These are phyloP conservation scores for Protonibea diacanthus DNA, from an alignment of 2,797 vertebrate genomes.

Conservation along the genomic window DNA sequence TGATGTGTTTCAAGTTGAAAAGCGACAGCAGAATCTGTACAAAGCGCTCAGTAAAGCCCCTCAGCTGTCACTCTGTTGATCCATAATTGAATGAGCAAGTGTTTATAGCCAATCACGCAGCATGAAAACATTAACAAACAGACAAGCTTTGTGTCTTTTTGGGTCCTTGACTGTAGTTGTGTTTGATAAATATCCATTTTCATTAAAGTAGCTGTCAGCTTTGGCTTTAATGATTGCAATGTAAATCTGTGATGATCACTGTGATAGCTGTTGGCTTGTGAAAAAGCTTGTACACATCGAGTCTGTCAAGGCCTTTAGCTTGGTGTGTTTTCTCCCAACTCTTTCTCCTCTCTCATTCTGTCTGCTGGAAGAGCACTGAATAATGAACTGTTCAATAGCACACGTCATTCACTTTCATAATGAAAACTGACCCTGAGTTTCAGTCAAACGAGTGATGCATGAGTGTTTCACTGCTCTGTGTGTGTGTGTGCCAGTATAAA, in stretches of 20 bases:
- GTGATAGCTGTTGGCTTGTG: constrained; percentile 31
- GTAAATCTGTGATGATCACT: constrained; percentile 45
- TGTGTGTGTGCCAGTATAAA: constrained; percentile 1
- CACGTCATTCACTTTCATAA: constrained; percentile 28
- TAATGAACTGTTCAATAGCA: constrained; percentile 28
- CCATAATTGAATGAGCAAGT: constrained; percentile 76
- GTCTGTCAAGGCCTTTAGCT: constrained; percentile 51
- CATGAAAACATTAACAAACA: constrained; percentile 66
- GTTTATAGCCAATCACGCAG: constrained; percentile 74
- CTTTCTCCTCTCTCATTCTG: constrained; percentile 11
- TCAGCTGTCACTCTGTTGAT: constrained; percentile 70
- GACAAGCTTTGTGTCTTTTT: constrained; percentile 53
- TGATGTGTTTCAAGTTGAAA: constrained; percentile 74
- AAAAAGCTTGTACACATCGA: constrained; percentile 25
- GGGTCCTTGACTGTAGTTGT: constrained; percentile 39
- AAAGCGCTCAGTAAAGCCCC: constrained; percentile 57
- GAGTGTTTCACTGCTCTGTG: not conserved
- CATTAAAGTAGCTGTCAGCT: constrained; percentile 58
- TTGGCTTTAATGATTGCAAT: constrained; percentile 47
- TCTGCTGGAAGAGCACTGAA: constrained; percentile 17
- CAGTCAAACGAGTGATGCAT: constrained; percentile 7
- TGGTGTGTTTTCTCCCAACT: constrained; percentile 19
- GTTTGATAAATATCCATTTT: constrained; percentile 63
- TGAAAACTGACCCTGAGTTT: constrained; percentile 35
- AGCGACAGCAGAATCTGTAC: constrained; percentile 68